A percentile compares a stretch with the other conserved stretches of the same genome.
phyloP scores from a whole-genome alignment of 2,113 vertebrate species.

The Formicarius rufipectus region DNA sequence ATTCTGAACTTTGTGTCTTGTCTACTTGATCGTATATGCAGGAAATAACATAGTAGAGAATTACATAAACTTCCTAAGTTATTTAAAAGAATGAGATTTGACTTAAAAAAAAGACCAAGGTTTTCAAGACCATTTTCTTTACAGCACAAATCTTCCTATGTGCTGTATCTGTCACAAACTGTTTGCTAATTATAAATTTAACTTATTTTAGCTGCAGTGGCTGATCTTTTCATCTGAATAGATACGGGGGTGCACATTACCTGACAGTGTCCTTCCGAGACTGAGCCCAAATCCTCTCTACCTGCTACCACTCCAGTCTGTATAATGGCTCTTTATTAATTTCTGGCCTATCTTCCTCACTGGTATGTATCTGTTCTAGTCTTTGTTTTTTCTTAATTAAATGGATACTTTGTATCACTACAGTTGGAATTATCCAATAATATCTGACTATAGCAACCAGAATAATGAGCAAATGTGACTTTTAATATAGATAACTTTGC shows the following conservation, averaged over 20 bases:
- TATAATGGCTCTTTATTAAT: background rate
- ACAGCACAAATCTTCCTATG: accelerated
- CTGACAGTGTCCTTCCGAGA: background rate
- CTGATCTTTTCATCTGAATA: background rate
- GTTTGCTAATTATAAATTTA: background rate
- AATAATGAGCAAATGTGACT: background rate
- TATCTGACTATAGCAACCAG: background rate
- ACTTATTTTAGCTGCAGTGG: background rate
- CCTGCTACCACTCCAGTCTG: background rate
- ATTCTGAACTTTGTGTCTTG: background rate
- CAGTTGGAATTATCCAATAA: background rate
- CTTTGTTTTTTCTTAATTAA: background rate
- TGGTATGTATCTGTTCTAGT: background rate
- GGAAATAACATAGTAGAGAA: background rate
- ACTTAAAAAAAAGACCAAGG: background rate
- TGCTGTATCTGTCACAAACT: background rate
- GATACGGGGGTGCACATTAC: no score
- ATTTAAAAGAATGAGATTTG: background rate
- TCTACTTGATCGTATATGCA: background rate
- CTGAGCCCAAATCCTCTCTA: background rate
- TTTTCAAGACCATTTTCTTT: background rate
- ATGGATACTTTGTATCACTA: background rate
- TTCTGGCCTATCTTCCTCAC: background rate
- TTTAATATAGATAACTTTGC: background rate
- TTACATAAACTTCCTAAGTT: background rate